A percentile compares a stretch with the other conserved stretches of the same genome.
Conservation (phyloP, 2,113 vertebrate species). For the Psilopsiagon aymara region DNA sequence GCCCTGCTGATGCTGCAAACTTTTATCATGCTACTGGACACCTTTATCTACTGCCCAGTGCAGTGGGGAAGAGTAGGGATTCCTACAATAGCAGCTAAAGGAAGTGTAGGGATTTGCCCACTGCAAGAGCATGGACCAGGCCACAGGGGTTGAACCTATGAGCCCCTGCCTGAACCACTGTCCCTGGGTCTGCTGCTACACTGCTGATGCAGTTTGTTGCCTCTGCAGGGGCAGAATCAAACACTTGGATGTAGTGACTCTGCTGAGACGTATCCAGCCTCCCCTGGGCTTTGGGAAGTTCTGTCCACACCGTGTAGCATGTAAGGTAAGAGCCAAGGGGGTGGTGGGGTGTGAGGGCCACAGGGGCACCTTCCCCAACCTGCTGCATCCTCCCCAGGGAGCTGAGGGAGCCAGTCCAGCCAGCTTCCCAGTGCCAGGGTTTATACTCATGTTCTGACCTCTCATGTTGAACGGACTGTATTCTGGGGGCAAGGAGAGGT, state of each 20-base stretch:
- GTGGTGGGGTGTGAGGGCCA: neutral
- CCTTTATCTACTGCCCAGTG: neutral
- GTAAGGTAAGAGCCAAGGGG: slow-evolving; percentile 80
- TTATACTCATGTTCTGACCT: neutral
- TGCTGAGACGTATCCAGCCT: slow-evolving; percentile 93
- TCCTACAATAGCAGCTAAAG: neutral
- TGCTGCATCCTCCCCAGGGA: neutral
- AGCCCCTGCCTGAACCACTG: neutral
- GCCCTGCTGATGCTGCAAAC: neutral
- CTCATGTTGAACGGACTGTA: neutral
- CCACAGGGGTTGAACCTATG: neutral
- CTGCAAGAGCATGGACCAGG: accelerated
- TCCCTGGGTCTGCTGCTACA: neutral
- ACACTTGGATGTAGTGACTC: slow-evolving; percentile 95
- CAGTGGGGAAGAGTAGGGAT: neutral
- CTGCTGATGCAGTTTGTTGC: neutral
- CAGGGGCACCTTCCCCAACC: neutral
- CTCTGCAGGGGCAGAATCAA: slow-evolving; percentile 91
- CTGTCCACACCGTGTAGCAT: slow-evolving; percentile 95
- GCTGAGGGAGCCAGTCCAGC: neutral
- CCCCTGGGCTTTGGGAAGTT: slow-evolving; percentile 98
- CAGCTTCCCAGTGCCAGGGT: neutral
- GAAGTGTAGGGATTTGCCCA: neutral
- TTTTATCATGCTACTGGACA: neutral
- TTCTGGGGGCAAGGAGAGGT: neutral